A percentile compares a stretch with the other conserved stretches of the same genome.
phyloP scores from a whole-genome alignment of 1,140 invertebrate genomes.

The Lepidurus couesii region DNA sequence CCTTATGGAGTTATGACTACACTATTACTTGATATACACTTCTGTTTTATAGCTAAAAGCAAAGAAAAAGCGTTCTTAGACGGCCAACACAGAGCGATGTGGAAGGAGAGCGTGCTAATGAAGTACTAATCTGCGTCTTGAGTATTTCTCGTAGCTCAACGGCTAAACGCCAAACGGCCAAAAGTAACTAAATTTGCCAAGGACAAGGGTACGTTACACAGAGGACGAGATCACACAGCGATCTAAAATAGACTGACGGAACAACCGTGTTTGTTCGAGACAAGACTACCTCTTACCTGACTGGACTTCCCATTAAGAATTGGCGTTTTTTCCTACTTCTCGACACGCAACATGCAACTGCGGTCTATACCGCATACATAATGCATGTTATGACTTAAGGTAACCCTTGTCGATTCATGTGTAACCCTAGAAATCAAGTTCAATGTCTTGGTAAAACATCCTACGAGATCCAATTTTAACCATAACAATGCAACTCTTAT shows the following conservation, averaged over 20 bases:
- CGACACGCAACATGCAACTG: not conserved
- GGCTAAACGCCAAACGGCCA: not conserved
- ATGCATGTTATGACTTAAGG: too few species aligned
- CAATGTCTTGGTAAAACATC: not conserved
- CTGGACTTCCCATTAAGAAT: not conserved
- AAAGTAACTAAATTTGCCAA: not conserved
- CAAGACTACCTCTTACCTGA: not conserved
- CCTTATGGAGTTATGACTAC: too few species aligned
- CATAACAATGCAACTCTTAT: too few species aligned
- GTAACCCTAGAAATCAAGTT: not conserved
- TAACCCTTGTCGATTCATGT: not conserved
- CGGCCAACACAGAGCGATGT: too few species aligned
- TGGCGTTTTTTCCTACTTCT: not conserved
- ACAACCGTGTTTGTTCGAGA: not conserved
- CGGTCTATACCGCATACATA: too few species aligned
- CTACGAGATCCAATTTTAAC: not conserved
- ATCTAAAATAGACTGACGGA: slow-evolving; percentile 9
- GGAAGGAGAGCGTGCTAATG: too few species aligned
- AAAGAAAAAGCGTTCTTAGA: too few species aligned
- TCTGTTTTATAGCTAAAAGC: too few species aligned
- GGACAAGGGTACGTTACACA: not conserved
- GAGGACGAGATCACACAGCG: not conserved
- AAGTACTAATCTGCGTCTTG: too few species aligned
- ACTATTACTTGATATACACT: too few species aligned
- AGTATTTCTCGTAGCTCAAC: not conserved